These are phyloP conservation scores for Pseudococcus longispinus DNA, from an alignment of 2,888 invertebrate species.

Conservation along the genomic window DNA sequence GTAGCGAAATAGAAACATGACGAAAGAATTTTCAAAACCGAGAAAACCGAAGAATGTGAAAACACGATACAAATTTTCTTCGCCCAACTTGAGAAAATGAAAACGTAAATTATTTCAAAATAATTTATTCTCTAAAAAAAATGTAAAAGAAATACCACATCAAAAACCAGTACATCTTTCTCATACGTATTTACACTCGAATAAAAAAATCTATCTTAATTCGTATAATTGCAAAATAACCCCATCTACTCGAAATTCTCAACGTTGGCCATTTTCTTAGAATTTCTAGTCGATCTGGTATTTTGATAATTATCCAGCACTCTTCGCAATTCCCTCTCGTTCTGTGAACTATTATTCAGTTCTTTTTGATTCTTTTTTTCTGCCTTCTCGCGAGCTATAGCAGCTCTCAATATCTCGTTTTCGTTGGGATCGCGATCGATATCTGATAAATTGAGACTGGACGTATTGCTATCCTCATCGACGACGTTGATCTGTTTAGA, in stretches of 20 bases:
- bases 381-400: background rate
- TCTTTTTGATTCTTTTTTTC: background rate
- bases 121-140: background rate
- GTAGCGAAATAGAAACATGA: too few species aligned
- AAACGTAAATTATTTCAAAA: background rate
- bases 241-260: background rate
- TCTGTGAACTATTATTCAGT: background rate
- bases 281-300: background rate
- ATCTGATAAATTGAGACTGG: constrained; percentile 18
- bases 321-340: background rate
- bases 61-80: background rate
- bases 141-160: background rate
- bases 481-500: background rate
- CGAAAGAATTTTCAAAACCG: too few species aligned
- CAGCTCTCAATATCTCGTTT: constrained; percentile 14
- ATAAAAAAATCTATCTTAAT: background rate
- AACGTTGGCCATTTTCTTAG: background rate
- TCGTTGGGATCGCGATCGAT: constrained; percentile 45
- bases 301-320: background rate
- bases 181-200: background rate
- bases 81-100: background rate
- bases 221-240: background rate
- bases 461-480: background rate
- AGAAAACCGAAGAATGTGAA: too few species aligned
- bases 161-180: background rate